Evolutionary conservation across 2,113 vertebrate genomes (phyloP), one percentile per base, ranked within the genome.

Genomic region (Nycticorax nycticorax): DNA sequence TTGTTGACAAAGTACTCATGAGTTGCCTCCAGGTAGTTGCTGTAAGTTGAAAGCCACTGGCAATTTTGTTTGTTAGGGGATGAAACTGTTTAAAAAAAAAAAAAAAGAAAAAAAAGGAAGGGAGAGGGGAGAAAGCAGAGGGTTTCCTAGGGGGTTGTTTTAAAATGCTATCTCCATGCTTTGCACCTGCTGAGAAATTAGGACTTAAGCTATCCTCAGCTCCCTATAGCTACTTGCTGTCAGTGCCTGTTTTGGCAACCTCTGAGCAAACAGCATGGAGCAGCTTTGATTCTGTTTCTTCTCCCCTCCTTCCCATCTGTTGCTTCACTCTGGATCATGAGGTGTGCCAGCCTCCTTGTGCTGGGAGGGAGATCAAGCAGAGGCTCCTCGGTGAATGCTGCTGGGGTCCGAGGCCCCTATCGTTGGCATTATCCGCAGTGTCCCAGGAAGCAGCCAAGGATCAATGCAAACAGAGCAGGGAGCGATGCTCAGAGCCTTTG

Each of bases 41-140:
- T 96, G 9, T 41, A 56, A 89, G 92, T 91, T 89, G 75, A 97
- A 98, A 96, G 68, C 73, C 85, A 66, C 83, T 92, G 88, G 94
- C 90, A 94, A 30, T 92, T 89, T 52, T 92, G 81, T 88, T 93
- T 95, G 52, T 87, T 88, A 75, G 32, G 53, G n/a, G 47, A 84
- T 92, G 69, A 74, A 92, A 95, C 28, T 75, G 30, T 92, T 97
- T 32, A 62, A 82, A 55, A 76, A 56, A 85, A 26, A 67, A n/a
- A 59, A 33, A 20, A 33, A 56, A 55, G 33, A 21, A 21, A 48
- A 18, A 79, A 64, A 81, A 81, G 33, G 28, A 74, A 33, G 3
- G 13, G 13, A 30, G 57, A 39, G 20, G 32, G 39, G 4, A 30
- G 72, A 88, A 90, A 79, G 68, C 35, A 3, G 26, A 84, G 60